Conservation (phyloP, 2,113 vertebrate genomes). For the human (Homo sapiens) region DNA sequence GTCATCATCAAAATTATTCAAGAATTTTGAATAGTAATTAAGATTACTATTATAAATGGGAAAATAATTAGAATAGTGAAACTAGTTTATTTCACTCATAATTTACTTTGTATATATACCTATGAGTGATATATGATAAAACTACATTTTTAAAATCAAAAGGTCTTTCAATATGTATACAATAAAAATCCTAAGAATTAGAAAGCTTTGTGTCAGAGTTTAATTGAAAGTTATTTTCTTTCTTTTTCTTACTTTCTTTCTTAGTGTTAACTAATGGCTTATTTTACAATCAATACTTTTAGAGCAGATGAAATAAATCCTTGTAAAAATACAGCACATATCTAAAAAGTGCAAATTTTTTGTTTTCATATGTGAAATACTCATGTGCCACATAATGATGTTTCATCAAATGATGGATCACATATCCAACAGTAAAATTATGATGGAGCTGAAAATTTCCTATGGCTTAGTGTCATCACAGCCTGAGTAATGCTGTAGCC, state of each 20-base stretch:
- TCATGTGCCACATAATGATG: not conserved
- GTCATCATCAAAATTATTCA: not conserved
- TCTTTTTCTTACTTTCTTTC: not conserved
- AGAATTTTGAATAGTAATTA: not conserved
- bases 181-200: not conserved
- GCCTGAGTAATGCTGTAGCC: not conserved
- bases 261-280: not conserved
- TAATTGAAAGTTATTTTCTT: not conserved
- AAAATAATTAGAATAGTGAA: not conserved
- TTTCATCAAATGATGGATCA: not conserved
- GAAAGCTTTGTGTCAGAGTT: not conserved
- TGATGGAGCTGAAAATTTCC: not conserved
- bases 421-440: not conserved
- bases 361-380: not conserved
- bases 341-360: not conserved
- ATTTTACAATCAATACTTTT: not conserved
- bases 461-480: not conserved
- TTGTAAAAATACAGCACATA: not conserved
- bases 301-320: not conserved
- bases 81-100: not conserved
- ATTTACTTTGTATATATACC: not conserved
- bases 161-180: not conserved
- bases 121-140: not conserved
- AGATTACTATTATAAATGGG: not conserved
- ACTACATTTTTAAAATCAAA: not conserved